Evolutionary conservation across 2,888 invertebrate genomes (phyloP), one percentile per base, ranked within the genome.

Genomic region (Desoria tigrina): DNA sequence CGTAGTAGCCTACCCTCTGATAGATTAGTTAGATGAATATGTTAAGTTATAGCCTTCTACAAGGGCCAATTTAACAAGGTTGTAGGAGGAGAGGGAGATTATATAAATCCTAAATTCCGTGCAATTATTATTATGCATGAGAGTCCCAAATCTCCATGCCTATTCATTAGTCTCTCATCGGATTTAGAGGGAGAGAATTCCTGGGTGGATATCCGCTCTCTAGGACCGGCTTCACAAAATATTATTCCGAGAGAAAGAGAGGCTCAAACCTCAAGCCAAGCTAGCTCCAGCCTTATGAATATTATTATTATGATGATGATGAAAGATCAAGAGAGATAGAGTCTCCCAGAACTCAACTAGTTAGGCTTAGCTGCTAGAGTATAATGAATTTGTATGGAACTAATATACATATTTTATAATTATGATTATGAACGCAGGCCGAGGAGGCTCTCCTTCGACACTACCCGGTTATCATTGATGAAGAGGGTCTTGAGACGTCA

Each of bases 401-500:
- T 45, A 18, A 21, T 45, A 45, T 45, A 18, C 21, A 18, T 45
- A 45, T 45, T 18, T 51, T 14, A 51, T 23, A 27, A 27, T 42
- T 58, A 51, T 23, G 16, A 27, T 42, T 58, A 58, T 62, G 50
- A 39, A 53, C 63, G 7, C 71, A 79, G 79, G 87, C 86, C 37
- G 85, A 86, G 37, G 76, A 83, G 2, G 78, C 79, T 3, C 82
- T 84, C 6, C 79, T 86, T 66, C 79, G 81, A 2, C 63, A 72
- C 27, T 77, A 74, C 51, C 72, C 74, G 1, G 61, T 82, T 72
- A 81, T 81, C 65, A 81, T 83, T 49, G 84, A 84, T 51, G 83
- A 84, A 54, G 86, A 86, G 77, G 87, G 88, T n/a, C 83, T 92
- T 68, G 89, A 91, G 80, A 88, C 89, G 68, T 88, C 90, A 24